Evolutionary conservation across 2,888 invertebrate species (phyloP).

Genomic region (Drosophila dives): DNA sequence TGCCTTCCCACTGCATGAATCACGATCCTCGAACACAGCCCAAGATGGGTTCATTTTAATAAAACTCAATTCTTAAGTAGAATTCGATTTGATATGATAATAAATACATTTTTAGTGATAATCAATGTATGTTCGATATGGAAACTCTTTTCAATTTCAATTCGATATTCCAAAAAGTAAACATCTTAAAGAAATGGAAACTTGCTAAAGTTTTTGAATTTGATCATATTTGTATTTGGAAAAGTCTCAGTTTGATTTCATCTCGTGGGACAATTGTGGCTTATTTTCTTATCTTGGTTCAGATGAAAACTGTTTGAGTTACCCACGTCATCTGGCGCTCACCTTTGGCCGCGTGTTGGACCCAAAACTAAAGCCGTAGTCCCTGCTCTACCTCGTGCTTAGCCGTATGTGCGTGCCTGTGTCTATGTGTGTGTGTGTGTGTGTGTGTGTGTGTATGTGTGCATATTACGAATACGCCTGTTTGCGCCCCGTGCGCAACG

Average conservation of each 20-base stretch:
- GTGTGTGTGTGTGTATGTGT: not conserved
- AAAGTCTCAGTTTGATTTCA: too few relatives aligned
- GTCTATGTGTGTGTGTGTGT: constrained; percentile 7
- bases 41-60: not conserved
- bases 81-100: constrained; percentile 3
- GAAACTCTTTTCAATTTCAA: too few relatives aligned
- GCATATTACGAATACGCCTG: constrained; percentile 54
- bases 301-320: constrained; percentile 25
- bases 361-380: not conserved
- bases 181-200: too few relatives aligned
- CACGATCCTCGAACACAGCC: constrained; percentile 1
- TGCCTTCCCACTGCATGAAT: constrained; percentile 2
- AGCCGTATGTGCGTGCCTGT: constrained; percentile 1
- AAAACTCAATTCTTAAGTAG: not conserved
- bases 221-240: too few relatives aligned
- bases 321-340: constrained; percentile 37
- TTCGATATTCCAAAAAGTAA: too few relatives aligned
- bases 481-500: constrained; percentile 53
- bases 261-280: too few relatives aligned
- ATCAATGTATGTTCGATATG: not conserved
- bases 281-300: not conserved
- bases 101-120: not conserved
- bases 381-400: not conserved
- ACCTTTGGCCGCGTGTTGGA: constrained; percentile 42
- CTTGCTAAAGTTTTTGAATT: too few relatives aligned